Evolutionary conservation across 2,113 vertebrate species (phyloP).

Genomic region (Chloropsis hardwickii): DNA sequence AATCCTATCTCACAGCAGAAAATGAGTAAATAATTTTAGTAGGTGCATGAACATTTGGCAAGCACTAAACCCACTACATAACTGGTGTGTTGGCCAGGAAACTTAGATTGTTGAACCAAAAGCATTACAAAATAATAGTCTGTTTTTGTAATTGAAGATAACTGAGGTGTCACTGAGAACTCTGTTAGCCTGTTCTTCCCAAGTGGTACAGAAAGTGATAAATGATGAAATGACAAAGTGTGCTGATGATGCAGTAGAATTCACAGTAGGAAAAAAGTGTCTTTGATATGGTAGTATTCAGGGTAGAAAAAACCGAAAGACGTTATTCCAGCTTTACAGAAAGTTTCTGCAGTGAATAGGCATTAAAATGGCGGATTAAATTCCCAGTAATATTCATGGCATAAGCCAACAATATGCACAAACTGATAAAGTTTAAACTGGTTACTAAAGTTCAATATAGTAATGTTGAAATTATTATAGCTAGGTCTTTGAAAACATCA

Average conservation of each 20-base stretch:
- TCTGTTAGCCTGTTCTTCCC: neutral
- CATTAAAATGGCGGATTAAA: neutral
- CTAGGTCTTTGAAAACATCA: neutral
- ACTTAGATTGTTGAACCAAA: neutral
- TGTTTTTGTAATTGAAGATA: neutral
- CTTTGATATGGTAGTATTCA: neutral
- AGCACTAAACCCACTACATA: neutral
- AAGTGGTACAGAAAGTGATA: neutral
- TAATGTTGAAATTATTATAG: neutral
- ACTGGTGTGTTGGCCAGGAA: neutral
- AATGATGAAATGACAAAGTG: neutral
- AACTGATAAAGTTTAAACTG: neutral
- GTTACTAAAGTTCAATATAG: neutral
- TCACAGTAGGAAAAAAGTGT: neutral
- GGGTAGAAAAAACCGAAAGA: neutral
- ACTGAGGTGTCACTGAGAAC: neutral
- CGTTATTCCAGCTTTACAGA: neutral
- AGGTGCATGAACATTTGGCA: neutral
- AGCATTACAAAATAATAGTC: neutral
- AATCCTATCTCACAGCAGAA: neutral
- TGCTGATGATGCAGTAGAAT: neutral
- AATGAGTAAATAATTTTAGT: neutral
- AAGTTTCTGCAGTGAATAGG: neutral
- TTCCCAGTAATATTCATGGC: neutral
- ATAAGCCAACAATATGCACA: neutral